A percentile compares a stretch with the other conserved stretches of the same genome.
Evolutionary conservation across 2,113 vertebrate species (phyloP).

Genomic region (Anhinga rufa): DNA sequence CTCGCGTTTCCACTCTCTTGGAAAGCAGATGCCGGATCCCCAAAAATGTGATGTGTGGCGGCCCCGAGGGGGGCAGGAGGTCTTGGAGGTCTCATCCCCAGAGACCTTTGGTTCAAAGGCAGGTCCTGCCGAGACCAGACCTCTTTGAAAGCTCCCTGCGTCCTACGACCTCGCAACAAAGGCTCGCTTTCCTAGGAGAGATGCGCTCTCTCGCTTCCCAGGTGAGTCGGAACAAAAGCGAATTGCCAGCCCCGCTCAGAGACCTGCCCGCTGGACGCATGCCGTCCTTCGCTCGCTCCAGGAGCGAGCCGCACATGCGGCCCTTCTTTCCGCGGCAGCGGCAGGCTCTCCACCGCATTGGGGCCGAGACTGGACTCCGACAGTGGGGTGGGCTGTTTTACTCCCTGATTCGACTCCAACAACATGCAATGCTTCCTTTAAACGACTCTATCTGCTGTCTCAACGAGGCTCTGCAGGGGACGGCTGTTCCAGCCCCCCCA

Average conservation of each 20-base stretch:
- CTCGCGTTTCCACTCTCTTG: background rate
- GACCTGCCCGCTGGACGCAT: accelerated
- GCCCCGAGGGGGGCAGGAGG: no score
- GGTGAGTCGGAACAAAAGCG: background rate
- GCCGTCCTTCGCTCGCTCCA: background rate
- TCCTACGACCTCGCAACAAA: accelerated
- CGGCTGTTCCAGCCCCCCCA: accelerated
- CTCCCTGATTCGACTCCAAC: background rate
- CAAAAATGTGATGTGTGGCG: accelerated
- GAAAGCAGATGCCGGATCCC: accelerated
- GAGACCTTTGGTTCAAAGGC: background rate
- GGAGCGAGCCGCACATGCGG: accelerated
- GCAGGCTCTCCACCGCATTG: accelerated
- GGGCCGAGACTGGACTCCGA: background rate
- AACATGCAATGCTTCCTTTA: accelerated
- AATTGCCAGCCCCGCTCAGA: background rate
- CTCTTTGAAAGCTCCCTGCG: background rate
- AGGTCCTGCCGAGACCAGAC: background rate
- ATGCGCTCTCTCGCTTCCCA: background rate
- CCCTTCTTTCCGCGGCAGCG: accelerated
- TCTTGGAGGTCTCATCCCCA: accelerated
- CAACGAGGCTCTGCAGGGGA: background rate
- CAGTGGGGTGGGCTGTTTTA: accelerated
- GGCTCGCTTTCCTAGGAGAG: background rate
- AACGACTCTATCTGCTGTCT: background rate